A percentile compares a stretch with the other conserved stretches of the same genome.
These are phyloP conservation scores for Scaptomyza reducta DNA, from an alignment of 2,888 invertebrate species.

Conservation along the genomic window DNA sequence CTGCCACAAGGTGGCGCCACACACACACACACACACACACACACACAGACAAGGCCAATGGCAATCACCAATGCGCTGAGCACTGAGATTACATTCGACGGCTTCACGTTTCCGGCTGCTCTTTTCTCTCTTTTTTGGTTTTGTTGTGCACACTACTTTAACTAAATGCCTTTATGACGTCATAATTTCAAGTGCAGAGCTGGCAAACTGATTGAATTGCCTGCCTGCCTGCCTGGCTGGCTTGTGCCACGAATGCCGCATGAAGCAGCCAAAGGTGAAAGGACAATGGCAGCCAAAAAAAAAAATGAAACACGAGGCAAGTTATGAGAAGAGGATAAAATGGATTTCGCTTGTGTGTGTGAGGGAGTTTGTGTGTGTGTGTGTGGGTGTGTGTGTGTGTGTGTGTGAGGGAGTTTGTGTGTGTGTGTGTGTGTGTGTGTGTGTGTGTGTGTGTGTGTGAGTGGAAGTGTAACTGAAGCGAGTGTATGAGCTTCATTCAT, in stretches of 20 bases:
- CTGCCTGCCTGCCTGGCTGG: too few species aligned
- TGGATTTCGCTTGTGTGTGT: not conserved
- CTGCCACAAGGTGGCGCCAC: slow-evolving; percentile 31
- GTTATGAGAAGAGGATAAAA: not conserved
- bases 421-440: not conserved
- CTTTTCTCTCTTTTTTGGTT: not conserved
- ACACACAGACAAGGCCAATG: slow-evolving; percentile 42
- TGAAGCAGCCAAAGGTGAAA: slow-evolving; percentile 24
- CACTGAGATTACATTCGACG: slow-evolving; percentile 40
- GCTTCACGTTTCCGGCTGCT: slow-evolving; percentile 10
- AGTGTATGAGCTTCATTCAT: too few species aligned
- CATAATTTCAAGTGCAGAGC: slow-evolving; percentile 54
- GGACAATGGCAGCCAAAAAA: slow-evolving; percentile 20
- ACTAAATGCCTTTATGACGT: slow-evolving; percentile 61
- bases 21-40: not conserved
- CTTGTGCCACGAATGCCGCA: slow-evolving; percentile 2
- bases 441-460: not conserved
- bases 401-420: not conserved
- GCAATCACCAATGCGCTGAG: slow-evolving; percentile 29
- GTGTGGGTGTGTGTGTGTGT: not conserved
- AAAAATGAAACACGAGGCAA: not conserved
- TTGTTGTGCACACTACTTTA: slow-evolving; percentile 5
- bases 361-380: not conserved
- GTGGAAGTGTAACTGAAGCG: not conserved
- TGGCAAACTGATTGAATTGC: slow-evolving; percentile 46